Evolutionary conservation across 2,888 invertebrate species (phyloP), one percentile per base, ranked within the genome.

Genomic region (Leucophenga maculata): DNA sequence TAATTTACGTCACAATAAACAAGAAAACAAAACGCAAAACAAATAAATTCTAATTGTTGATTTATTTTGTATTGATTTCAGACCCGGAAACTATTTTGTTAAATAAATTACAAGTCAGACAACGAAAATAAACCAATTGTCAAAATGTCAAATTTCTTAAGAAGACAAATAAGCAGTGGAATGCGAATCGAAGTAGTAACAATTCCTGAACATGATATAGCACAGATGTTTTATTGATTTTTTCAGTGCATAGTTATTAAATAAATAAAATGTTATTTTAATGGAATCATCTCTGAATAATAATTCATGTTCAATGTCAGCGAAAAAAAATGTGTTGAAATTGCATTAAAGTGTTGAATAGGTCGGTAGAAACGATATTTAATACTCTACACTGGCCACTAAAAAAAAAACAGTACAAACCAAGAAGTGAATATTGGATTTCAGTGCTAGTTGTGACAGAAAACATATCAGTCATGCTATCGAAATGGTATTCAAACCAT

Each of bases 91-190:
- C 39, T n/a, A 50, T 54, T 26, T 73, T 54, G 72, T 70, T 68
- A 75, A 75, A 75, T 70, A 75, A 73, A 75, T 74, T 72, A 74
- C 65, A 70, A 72, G 70, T 54, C 74, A 65, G 59, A 68, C 67
- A 68, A 69, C 54, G 69, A 70, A 68, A 73, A 76, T 64, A 69
- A 72, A 59, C 60, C 32, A 76, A 74, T 75, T 70, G 78, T 74
- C 76, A 77, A 77, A 74, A 74, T 75, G 82, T 82, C 78, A 80
- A 80, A 79, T 79, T 77, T 73, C 74, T 18, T 54, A 20, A 52
- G 14, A 52, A 14, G 9, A 52, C 9, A 52, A n/a, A 31, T 31
- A 26, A 59, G 13, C n/a, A 14, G 13, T n/a, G 9, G 31, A 8
- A 57, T 57, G 2, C 8, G n/a, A 59, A n/a, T 59, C n/a, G 32